A percentile compares a stretch with the other conserved stretches of the same genome.
These are phyloP conservation scores for Passer montanus DNA, from an alignment of 2,113 vertebrate genomes.

Conservation along the genomic window DNA sequence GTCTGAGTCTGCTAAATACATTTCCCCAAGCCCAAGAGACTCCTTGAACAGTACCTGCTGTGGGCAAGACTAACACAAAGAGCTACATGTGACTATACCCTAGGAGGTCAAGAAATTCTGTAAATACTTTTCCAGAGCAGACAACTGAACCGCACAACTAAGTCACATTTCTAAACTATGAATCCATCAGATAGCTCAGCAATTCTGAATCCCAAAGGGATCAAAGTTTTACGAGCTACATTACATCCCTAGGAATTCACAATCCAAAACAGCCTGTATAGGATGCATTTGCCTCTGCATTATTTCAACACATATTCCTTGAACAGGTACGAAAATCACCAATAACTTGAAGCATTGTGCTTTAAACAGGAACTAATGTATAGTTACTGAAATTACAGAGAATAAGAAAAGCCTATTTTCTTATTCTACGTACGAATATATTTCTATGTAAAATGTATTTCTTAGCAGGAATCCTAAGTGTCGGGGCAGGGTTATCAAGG, in stretches of 20 bases:
- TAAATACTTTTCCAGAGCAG: slow-evolving; percentile 66
- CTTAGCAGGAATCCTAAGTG: not conserved
- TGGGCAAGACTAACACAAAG: slow-evolving; percentile 44
- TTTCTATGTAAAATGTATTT: not conserved
- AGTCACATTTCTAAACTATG: slow-evolving; percentile 33
- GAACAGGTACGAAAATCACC: not conserved
- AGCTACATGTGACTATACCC: not conserved
- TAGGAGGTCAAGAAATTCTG: slow-evolving; percentile 42
- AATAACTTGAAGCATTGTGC: not conserved
- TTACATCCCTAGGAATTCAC: not conserved
- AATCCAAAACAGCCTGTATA: not conserved
- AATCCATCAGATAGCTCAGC: slow-evolving; percentile 42
- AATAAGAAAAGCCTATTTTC: not conserved
- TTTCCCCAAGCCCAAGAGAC: slow-evolving; percentile 47
- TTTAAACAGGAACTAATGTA: not conserved
- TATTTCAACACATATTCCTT: not conserved
- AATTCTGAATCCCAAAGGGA: slow-evolving; percentile 36
- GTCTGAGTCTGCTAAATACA: slow-evolving; percentile 49
- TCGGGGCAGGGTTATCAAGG: rapidly evolving
- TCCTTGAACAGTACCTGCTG: slow-evolving; percentile 48
- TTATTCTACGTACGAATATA: no score
- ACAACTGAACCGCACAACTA: not conserved
- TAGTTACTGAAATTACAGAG: not conserved
- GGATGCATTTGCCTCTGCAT: not conserved
- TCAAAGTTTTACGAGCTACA: not conserved